Evolutionary conservation across 64 coral and sea anemone genomes (phyloP).

Genomic region (Platygyra sinensis): DNA sequence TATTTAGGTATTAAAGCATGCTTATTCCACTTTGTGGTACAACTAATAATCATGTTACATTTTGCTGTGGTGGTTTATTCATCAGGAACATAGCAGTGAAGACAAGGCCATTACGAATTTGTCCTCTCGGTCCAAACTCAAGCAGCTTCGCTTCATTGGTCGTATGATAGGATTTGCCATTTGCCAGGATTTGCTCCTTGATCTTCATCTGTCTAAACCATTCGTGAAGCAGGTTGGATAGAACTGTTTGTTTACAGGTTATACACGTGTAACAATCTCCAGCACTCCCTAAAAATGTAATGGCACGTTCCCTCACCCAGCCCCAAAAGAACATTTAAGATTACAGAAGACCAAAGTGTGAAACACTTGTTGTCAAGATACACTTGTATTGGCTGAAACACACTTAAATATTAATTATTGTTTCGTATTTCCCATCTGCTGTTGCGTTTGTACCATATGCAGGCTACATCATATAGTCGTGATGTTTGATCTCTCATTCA

Average conservation of each 20-base stretch:
- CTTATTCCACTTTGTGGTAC: background rate
- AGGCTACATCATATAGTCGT: no score
- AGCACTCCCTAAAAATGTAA: no score
- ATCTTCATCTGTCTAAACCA: constrained; percentile 84
- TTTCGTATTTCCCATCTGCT: no score
- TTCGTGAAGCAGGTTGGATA: constrained; percentile 85
- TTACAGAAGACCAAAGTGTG: background rate
- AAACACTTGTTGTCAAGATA: background rate
- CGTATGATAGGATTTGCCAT: constrained; percentile 79
- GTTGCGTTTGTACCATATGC: no score
- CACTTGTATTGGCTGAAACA: background rate
- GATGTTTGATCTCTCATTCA: background rate
- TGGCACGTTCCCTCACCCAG: no score
- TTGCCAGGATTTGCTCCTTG: constrained; percentile 73
- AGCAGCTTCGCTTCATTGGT: constrained; percentile 84
- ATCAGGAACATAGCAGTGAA: background rate
- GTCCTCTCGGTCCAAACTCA: constrained; percentile 66
- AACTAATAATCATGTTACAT: background rate
- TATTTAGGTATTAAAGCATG: no score
- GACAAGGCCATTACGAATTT: constrained; percentile 1
- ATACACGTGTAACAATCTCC: no score
- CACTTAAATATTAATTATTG: no score
- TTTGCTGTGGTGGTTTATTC: background rate
- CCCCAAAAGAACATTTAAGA: background rate
- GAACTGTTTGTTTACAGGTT: background rate